Conservation (phyloP, 2,113 vertebrate species). For the Eira barbara region DNA sequence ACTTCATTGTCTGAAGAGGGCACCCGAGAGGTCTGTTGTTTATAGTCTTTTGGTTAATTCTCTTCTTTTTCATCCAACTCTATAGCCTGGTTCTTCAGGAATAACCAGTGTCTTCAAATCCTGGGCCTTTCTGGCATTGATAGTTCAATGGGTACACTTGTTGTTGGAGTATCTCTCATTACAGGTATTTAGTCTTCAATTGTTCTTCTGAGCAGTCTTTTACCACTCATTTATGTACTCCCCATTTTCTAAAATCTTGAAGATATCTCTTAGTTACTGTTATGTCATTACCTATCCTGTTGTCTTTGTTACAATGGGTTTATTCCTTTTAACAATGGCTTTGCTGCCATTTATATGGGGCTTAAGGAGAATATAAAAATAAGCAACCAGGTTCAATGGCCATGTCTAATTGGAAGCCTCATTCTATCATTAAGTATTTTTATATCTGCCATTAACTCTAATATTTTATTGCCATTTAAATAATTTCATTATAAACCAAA, state of each 20-base stretch:
- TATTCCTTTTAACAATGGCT: not conserved
- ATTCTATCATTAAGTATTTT: not conserved
- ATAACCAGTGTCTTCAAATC: not conserved
- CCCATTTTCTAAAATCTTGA: not conserved
- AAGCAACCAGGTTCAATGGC: not conserved
- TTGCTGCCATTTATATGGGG: not conserved
- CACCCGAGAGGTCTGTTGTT: not conserved
- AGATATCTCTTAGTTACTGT: not conserved
- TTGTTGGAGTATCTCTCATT: not conserved
- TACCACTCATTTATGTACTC: not conserved
- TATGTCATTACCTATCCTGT: not conserved
- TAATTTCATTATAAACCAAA: not conserved
- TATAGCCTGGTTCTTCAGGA: not conserved
- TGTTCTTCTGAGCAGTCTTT: not conserved
- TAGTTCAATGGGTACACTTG: not conserved
- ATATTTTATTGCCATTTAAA: not conserved
- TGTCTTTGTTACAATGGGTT: not conserved
- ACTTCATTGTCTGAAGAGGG: not conserved
- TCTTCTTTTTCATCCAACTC: not conserved
- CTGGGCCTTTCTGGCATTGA: not conserved
- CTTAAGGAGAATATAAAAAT: conserved; percentile 5
- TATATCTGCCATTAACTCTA: not conserved
- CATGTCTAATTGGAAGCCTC: not conserved
- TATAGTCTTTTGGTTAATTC: not conserved
- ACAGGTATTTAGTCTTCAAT: not conserved